These are phyloP conservation scores for Sebastolobus alascanus DNA, from an alignment of 2,797 vertebrate species.

Conservation along the genomic window DNA sequence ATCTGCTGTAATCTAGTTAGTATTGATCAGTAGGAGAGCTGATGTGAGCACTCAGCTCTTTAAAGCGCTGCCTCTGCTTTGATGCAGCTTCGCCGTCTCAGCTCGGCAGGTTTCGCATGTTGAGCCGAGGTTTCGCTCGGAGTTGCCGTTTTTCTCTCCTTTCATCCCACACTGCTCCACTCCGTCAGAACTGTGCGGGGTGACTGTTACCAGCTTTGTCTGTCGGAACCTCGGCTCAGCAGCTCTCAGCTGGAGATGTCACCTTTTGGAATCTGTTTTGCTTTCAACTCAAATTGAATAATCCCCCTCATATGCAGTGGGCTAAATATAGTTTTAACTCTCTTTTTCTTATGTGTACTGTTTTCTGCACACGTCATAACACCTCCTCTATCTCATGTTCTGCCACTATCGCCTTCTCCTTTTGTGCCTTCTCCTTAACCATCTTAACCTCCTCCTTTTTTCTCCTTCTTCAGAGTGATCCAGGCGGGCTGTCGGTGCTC, in stretches of 20 bases:
- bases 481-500: constrained; percentile 87
- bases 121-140: neutral
- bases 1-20: constrained; percentile 70
- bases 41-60: constrained; percentile 68
- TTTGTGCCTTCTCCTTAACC: neutral
- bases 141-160: constrained; percentile 12
- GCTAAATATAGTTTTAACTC: constrained; percentile 12
- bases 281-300: constrained; percentile 29
- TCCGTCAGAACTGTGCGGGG: constrained; percentile 9
- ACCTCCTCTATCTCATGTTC: constrained; percentile 24
- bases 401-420: neutral
- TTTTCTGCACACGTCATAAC: neutral
- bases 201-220: constrained; percentile 13
- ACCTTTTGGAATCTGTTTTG: constrained; percentile 23
- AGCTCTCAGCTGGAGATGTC: constrained; percentile 21
- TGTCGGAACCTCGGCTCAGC: constrained; percentile 23
- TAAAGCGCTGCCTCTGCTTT: constrained; percentile 31
- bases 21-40: constrained; percentile 64
- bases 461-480: constrained; percentile 81
- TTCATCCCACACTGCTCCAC: constrained; percentile 17
- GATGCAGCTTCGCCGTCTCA: constrained; percentile 4
- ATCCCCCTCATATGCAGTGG: neutral
- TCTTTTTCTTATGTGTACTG: neutral
- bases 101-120: constrained; percentile 32
- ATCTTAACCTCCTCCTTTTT: neutral